These are phyloP conservation scores for Dromaius novaehollandiae DNA, from an alignment of 2,113 vertebrate genomes.

Conservation along the genomic window DNA sequence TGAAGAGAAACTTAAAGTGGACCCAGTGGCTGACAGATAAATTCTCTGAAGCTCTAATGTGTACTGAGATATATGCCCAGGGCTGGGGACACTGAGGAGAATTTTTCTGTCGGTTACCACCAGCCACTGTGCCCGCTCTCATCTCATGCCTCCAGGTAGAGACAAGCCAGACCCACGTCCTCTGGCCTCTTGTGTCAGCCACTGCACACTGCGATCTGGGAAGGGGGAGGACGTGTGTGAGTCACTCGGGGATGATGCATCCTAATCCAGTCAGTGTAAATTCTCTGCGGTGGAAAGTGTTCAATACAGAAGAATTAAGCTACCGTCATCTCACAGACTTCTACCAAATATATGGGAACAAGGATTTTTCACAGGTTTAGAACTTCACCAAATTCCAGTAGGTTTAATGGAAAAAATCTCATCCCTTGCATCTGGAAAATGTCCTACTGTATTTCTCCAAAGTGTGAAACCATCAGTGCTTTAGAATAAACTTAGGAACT, in stretches of 20 bases:
- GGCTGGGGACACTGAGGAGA: neutral
- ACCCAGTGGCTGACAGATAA: neutral
- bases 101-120: neutral
- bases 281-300: neutral
- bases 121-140: too few species aligned
- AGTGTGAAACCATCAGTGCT: neutral
- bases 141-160: neutral
- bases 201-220: neutral
- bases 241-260: neutral
- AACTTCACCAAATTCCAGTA: neutral
- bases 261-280: fast-evolving
- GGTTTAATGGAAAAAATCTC: neutral
- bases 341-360: neutral
- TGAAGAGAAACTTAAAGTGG: neutral
- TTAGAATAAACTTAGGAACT: neutral
- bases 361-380: neutral
- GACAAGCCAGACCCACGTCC: neutral
- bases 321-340: neutral
- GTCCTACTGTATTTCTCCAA: neutral
- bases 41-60: neutral
- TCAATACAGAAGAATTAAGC: neutral
- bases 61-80: neutral
- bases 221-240: neutral
- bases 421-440: neutral
- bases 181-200: neutral